Conservation (phyloP, 2,113 vertebrate species). For the Chionomys nivalis region DNA sequence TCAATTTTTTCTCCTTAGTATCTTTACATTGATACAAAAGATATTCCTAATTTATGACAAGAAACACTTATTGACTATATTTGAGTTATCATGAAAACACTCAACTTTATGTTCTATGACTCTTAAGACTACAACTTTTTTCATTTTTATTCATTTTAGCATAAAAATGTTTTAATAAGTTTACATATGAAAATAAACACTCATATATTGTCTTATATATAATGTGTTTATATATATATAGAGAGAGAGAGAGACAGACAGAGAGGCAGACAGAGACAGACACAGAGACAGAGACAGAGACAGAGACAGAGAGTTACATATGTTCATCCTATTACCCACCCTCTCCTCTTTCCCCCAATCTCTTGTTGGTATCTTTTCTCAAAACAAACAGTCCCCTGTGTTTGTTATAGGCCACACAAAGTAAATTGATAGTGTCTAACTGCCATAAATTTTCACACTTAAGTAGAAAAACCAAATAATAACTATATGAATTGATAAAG, state of each 20-base stretch:
- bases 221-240: no score
- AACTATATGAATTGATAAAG: not conserved
- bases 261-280: no score
- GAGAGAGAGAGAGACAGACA: no score
- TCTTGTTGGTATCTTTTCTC: not conserved
- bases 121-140: not conserved
- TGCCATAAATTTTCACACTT: not conserved
- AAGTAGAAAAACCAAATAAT: not conserved
- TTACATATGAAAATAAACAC: no score
- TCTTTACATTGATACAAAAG: not conserved
- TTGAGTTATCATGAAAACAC: not conserved
- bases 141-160: not conserved
- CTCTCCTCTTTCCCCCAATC: not conserved
- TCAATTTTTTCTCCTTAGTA: constrained; percentile 48
- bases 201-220: no score
- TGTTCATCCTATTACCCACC: no score
- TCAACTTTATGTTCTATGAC: not conserved
- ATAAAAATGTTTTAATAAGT: not conserved
- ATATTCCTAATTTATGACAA: not conserved
- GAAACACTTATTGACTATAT: constrained; percentile 38
- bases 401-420: not conserved
- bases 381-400: not conserved
- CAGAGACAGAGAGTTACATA: no score
- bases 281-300: fast-evolving
- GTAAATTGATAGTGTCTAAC: not conserved